Evolutionary conservation across 2,113 vertebrate genomes (phyloP).

Genomic region (Pycnonotus jocosus): DNA sequence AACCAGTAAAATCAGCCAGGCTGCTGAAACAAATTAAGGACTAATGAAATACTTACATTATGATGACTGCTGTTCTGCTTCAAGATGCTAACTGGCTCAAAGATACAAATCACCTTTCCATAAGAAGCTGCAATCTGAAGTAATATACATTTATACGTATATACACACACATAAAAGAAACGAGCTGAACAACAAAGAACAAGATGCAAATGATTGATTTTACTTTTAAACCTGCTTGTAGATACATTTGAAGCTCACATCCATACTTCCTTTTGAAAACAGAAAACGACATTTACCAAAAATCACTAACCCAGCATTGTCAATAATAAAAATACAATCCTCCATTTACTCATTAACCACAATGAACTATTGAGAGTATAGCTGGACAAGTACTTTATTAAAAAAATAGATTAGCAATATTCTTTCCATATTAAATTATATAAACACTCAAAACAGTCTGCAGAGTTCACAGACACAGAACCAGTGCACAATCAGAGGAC

Average conservation of each 20-base stretch:
- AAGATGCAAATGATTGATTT: neutral
- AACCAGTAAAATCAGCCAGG: neutral
- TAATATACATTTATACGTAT: neutral
- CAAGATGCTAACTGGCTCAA: conserved; percentile 83
- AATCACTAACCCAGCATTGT: neutral
- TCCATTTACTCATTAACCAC: neutral
- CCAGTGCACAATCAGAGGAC: neutral
- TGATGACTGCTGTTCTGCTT: conserved; percentile 74
- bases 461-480: neutral
- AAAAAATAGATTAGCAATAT: neutral
- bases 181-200: neutral
- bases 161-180: neutral
- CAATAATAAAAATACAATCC: neutral
- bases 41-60: conserved; percentile 76
- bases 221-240: neutral
- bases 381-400: neutral
- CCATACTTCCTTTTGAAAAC: neutral
- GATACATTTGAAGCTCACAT: neutral
- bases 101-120: conserved; percentile 88
- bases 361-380: neutral
- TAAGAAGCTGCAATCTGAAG: conserved; percentile 96
- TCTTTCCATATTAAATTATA: neutral
- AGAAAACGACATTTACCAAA: neutral
- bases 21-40: neutral
- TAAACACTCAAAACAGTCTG: neutral